phyloP scores from a whole-genome alignment of 2,113 vertebrate genomes.

The Chelonoidis abingdonii region DNA sequence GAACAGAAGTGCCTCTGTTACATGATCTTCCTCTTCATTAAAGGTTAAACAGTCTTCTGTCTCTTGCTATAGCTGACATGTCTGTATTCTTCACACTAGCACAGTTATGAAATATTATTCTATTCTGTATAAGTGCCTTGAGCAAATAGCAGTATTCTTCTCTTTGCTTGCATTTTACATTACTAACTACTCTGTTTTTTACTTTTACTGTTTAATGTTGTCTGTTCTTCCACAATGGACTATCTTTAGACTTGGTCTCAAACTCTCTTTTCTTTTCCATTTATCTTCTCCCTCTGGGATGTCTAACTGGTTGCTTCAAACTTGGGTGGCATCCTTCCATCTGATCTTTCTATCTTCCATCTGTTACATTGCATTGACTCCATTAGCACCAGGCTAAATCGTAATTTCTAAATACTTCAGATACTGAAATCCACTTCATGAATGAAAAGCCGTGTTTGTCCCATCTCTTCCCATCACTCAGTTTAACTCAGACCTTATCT shows the following conservation, averaged over 20 bases:
- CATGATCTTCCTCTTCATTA: neutral
- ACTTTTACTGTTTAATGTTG: neutral
- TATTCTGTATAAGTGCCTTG: neutral
- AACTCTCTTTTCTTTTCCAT: conserved; percentile 38
- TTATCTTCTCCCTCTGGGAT: conserved; percentile 26
- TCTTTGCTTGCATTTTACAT: neutral
- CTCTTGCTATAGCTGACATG: neutral
- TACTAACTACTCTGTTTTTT: neutral
- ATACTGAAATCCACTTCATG: conserved; percentile 43
- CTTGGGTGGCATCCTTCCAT: conserved; percentile 41
- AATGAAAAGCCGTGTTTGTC: neutral
- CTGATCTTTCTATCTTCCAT: conserved; percentile 54
- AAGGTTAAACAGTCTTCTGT: neutral
- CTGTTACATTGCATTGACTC: conserved; percentile 57
- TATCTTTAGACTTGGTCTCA: neutral
- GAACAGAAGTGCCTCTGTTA: neutral
- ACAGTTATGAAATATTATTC: neutral
- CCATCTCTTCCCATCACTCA: neutral
- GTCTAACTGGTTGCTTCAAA: conserved; percentile 56
- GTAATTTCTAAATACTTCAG: conserved; percentile 42
- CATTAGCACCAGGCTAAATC: conserved; percentile 33
- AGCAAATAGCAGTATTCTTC: neutral
- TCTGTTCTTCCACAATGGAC: neutral
- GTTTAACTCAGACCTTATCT: neutral
- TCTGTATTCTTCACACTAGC: neutral